phyloP scores from a whole-genome alignment of 2,888 invertebrate genomes.

The Dioctria rufipes region DNA sequence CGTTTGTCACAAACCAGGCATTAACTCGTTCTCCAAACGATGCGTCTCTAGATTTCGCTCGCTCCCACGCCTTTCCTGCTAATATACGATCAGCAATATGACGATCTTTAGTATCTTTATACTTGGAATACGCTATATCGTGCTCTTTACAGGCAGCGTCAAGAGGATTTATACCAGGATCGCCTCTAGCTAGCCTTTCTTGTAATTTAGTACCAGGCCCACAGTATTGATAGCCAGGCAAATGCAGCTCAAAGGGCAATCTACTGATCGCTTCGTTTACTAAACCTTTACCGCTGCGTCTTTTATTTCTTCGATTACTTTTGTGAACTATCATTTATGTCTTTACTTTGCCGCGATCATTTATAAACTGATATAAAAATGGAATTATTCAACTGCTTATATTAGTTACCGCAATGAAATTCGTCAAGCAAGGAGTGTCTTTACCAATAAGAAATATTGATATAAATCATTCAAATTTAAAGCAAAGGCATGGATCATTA shows the following conservation, averaged over 20 bases:
- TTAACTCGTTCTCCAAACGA: constrained; percentile 54
- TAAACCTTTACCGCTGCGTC: background rate
- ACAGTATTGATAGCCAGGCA: constrained; percentile 61
- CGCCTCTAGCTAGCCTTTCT: constrained; percentile 60
- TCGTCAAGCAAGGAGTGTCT: constrained; percentile 47
- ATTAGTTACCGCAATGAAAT: constrained; percentile 53
- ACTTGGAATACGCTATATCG: constrained; percentile 57
- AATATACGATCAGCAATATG: constrained; percentile 46
- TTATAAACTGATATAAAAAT: too few relatives aligned
- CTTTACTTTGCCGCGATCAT: too few relatives aligned
- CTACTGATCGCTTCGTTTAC: constrained; percentile 54
- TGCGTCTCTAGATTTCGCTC: constrained; percentile 45
- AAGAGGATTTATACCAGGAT: constrained; percentile 62
- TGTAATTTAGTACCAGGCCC: constrained; percentile 61
- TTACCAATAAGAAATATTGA: constrained; percentile 11
- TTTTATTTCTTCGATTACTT: background rate
- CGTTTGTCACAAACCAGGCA: constrained; percentile 55
- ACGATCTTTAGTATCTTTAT: constrained; percentile 6
- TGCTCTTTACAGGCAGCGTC: constrained; percentile 61
- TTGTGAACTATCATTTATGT: too few relatives aligned
- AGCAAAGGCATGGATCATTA: constrained; percentile 62
- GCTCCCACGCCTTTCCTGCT: constrained; percentile 54
- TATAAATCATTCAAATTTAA: constrained; percentile 26
- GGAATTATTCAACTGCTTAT: too few relatives aligned
- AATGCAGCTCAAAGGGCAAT: constrained; percentile 58